A percentile compares a stretch with the other conserved stretches of the same genome.
phyloP scores from a whole-genome alignment of 2,888 invertebrate species.

The Nomada flava region DNA sequence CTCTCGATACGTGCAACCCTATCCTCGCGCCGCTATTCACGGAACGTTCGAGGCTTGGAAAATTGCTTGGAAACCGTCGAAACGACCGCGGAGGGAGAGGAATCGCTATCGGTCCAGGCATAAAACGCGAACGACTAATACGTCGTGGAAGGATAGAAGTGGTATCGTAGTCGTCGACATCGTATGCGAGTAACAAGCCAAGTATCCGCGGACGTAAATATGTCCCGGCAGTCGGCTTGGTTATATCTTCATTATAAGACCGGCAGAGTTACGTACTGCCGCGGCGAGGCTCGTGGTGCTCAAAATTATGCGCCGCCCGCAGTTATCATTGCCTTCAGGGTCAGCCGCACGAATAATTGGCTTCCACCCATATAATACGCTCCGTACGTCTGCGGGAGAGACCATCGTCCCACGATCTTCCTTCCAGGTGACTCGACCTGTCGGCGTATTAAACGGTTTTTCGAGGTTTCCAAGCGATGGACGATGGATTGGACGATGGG shows the following conservation, averaged over 20 bases:
- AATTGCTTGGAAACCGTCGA: background rate
- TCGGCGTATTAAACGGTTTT: slow-evolving; percentile 7
- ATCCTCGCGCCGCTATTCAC: background rate
- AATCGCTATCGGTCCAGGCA: background rate
- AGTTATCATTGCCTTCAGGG: slow-evolving; percentile 81
- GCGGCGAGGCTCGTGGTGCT: slow-evolving; percentile 68
- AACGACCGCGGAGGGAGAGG: background rate
- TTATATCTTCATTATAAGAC: slow-evolving; percentile 83
- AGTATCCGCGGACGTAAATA: slow-evolving; percentile 80
- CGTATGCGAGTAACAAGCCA: slow-evolving; percentile 79
- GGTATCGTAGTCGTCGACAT: slow-evolving; percentile 47
- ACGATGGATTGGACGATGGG: too few relatives aligned
- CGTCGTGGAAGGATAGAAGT: slow-evolving; percentile 9
- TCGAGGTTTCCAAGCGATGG: background rate
- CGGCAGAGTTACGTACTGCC: slow-evolving; percentile 81
- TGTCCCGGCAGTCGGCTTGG: slow-evolving; percentile 81
- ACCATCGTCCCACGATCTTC: slow-evolving; percentile 28
- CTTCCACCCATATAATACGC: slow-evolving; percentile 77
- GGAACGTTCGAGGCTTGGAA: background rate
- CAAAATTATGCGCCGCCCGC: slow-evolving; percentile 81
- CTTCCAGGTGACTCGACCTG: slow-evolving; percentile 12
- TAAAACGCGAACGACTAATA: background rate
- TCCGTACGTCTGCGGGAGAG: slow-evolving; percentile 43
- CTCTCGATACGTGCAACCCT: too few relatives aligned
- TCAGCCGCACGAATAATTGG: slow-evolving; percentile 80